Percentiles rank a stretch among this genome's conserved stretches.
Evolutionary conservation across 2,797 vertebrate species (phyloP).

Genomic region (Epinephelus malabaricus): DNA sequence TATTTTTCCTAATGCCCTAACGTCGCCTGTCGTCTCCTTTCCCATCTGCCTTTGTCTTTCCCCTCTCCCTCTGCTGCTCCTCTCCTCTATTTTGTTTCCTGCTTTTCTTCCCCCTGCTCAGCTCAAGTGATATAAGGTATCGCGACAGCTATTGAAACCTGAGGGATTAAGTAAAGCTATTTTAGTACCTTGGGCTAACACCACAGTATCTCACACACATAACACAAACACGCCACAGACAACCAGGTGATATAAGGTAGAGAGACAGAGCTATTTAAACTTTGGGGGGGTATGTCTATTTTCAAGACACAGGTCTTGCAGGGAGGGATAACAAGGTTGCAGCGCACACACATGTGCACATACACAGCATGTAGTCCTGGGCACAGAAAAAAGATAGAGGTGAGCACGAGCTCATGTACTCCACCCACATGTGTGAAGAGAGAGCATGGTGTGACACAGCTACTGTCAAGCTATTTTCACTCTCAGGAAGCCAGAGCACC

Average conservation of each 20-base stretch:
- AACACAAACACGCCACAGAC: slow-evolving; percentile 44
- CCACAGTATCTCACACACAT: slow-evolving; percentile 54
- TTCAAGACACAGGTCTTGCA: slow-evolving; percentile 47
- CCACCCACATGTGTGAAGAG: slow-evolving; percentile 34
- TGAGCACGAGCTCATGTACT: slow-evolving; percentile 37
- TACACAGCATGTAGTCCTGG: slow-evolving; percentile 4
- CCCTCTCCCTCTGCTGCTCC: slow-evolving; percentile 14
- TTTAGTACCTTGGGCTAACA: slow-evolving; percentile 59
- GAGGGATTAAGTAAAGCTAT: slow-evolving; percentile 75
- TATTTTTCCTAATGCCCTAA: slow-evolving; percentile 19
- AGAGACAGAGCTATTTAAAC: slow-evolving; percentile 65
- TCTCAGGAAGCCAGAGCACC: slow-evolving; percentile 21
- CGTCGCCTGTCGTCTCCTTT: slow-evolving; percentile 41
- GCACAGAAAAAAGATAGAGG: slow-evolving; percentile 7
- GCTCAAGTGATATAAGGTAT: slow-evolving; percentile 70
- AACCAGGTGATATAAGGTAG: slow-evolving; percentile 57
- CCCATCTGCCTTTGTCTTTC: slow-evolving; percentile 28
- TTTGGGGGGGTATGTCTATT: slow-evolving; percentile 40
- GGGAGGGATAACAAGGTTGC: slow-evolving; percentile 44
- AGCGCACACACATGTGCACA: not conserved
- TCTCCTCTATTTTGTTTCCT: slow-evolving; percentile 28
- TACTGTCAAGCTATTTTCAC: slow-evolving; percentile 52
- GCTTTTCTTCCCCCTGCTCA: slow-evolving; percentile 25
- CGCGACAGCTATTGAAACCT: slow-evolving; percentile 72
- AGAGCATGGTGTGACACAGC: slow-evolving; percentile 40